phyloP scores from a whole-genome alignment of 2,113 vertebrate genomes.

The Hippocampus mohnikei region DNA sequence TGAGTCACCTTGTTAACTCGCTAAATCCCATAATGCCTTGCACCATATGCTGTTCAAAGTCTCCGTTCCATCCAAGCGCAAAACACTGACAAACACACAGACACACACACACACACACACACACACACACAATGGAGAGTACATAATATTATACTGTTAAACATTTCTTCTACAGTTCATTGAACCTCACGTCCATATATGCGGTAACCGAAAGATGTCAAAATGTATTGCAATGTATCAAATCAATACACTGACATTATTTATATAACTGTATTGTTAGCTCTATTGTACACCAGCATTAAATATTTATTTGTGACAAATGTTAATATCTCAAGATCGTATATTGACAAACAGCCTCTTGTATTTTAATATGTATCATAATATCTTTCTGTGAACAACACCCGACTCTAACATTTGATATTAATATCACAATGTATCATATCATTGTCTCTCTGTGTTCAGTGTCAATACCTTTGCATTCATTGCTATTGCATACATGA shows the following conservation, averaged over 20 bases:
- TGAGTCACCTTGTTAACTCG: constrained; percentile 75
- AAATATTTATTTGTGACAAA: neutral
- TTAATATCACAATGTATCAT: neutral
- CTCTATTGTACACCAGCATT: neutral
- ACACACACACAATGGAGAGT: neutral
- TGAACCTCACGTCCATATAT: too few relatives aligned
- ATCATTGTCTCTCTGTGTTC: neutral
- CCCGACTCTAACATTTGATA: neutral
- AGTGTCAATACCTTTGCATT: too few relatives aligned
- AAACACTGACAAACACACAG: neutral
- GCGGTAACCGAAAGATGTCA: too few relatives aligned
- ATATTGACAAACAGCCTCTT: too few relatives aligned
- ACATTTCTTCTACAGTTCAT: neutral
- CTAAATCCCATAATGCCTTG: constrained; percentile 81
- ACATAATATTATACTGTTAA: neutral
- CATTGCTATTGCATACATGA: too few relatives aligned
- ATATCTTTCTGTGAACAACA: too few relatives aligned
- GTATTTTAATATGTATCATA: neutral
- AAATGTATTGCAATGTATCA: neutral
- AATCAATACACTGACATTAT: too few relatives aligned
- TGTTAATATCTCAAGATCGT: too few relatives aligned
- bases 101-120: constrained; percentile 17
- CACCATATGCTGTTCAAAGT: constrained; percentile 77
- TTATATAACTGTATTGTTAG: too few relatives aligned
- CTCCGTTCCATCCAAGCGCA: constrained; percentile 24